Percentiles rank a stretch among this genome's conserved stretches.
Conservation (phyloP, 1,140 invertebrate species). For the Saccostrea echinata region DNA sequence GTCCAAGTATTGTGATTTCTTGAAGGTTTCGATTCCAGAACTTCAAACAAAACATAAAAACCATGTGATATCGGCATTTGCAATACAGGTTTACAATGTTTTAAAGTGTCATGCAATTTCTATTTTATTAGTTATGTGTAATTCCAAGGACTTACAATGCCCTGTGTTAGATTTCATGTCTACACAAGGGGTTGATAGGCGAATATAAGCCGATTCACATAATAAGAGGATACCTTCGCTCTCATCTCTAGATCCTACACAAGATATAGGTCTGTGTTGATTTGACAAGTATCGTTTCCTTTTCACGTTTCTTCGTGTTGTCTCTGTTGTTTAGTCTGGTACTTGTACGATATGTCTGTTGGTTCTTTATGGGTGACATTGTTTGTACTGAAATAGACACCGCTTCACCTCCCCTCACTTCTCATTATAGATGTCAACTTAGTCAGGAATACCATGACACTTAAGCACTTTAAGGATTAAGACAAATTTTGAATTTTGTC, state of each 20-base stretch:
- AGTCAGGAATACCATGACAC: background rate
- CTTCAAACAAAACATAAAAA: too few species aligned
- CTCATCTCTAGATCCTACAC: background rate
- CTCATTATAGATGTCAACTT: background rate
- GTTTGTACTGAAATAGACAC: constrained; percentile 15
- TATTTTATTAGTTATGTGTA: too few species aligned
- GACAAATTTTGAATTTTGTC: background rate
- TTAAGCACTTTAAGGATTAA: background rate
- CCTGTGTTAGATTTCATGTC: background rate
- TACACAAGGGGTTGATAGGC: background rate
- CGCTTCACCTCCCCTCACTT: background rate
- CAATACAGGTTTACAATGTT: too few species aligned
- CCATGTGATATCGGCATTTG: too few species aligned
- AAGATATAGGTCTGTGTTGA: background rate
- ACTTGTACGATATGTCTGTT: background rate
- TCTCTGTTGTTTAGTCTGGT: background rate
- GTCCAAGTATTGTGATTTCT: too few species aligned
- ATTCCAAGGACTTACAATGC: too few species aligned
- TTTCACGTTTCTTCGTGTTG: background rate
- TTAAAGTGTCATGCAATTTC: too few species aligned
- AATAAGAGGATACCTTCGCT: background rate
- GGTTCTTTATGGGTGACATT: background rate
- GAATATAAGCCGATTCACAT: background rate
- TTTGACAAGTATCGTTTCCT: background rate
- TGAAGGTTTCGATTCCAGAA: too few species aligned